A percentile compares a stretch with the other conserved stretches of the same genome.
Evolutionary conservation across 2,113 vertebrate genomes (phyloP).

Genomic region (Marmota monax): DNA sequence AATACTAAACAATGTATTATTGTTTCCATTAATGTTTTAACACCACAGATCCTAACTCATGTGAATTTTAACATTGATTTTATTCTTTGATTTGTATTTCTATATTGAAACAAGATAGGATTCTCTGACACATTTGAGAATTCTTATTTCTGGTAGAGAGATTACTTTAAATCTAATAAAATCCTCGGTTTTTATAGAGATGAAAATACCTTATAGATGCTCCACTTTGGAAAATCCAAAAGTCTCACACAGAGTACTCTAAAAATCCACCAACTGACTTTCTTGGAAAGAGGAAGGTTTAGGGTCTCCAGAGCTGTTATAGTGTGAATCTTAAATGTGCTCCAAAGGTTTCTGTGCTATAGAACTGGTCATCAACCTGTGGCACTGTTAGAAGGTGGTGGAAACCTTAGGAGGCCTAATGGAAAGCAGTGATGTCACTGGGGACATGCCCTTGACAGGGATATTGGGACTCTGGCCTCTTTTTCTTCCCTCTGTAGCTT

Average conservation of each 20-base stretch:
- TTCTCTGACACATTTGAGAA: not conserved
- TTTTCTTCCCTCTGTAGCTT: not conserved
- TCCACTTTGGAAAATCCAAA: not conserved
- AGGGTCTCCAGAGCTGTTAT: not conserved
- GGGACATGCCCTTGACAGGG: no score
- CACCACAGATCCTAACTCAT: not conserved
- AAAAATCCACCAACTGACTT: not conserved
- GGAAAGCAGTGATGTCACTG: not conserved
- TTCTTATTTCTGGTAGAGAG: not conserved
- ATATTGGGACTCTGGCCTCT: accelerated
- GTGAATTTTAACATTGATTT: not conserved
- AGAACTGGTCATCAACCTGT: no score
- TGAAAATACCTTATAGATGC: not conserved
- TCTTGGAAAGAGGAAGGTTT: not conserved
- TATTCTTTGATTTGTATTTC: not conserved
- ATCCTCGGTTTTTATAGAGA: not conserved
- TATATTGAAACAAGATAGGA: not conserved
- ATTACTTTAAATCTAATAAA: not conserved
- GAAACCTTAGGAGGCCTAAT: accelerated
- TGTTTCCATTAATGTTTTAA: not conserved
- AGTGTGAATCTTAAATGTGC: not conserved
- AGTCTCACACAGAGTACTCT: not conserved
- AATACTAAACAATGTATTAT: not conserved
- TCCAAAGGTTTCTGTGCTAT: no score
- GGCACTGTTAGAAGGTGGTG: not conserved